phyloP scores from a whole-genome alignment of 1,140 invertebrate species.

The Diploscapter pachys region DNA sequence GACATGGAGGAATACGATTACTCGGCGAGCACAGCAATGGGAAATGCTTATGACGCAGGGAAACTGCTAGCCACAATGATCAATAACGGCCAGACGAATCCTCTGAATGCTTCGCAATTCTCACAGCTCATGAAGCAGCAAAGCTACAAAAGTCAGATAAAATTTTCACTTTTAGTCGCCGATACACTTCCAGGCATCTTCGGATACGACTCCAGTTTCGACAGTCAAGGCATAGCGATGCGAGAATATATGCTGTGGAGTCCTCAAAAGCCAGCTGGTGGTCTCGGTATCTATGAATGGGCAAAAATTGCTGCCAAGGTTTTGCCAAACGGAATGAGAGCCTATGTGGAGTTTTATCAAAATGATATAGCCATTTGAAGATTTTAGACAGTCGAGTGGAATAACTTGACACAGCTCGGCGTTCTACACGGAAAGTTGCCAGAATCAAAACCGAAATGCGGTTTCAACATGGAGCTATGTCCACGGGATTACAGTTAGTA shows the following conservation, averaged over 20 bases:
- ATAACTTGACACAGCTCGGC: conserved; percentile 15
- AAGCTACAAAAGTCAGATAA: not conserved
- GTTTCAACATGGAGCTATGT: conserved; percentile 15
- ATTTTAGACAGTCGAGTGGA: conserved; percentile 13
- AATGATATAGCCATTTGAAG: not conserved
- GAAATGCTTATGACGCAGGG: conserved; percentile 16
- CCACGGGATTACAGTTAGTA: conserved; percentile 1
- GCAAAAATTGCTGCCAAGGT: conserved; percentile 6
- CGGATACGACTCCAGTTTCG: conserved; percentile 12
- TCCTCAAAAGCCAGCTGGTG: conserved; percentile 8
- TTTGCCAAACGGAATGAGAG: conserved; percentile 14
- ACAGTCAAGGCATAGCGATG: conserved; percentile 1
- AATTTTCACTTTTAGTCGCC: too few species aligned
- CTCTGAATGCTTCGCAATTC: not conserved
- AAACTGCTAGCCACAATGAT: not conserved
- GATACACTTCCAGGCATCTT: not conserved
- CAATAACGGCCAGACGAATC: too few species aligned
- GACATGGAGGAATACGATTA: conserved; percentile 1
- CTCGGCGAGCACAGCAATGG: conserved; percentile 1
- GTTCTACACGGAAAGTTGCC: conserved; percentile 4
- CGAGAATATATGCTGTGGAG: conserved; percentile 16
- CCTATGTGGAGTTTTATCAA: not conserved
- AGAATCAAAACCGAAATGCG: conserved; percentile 2
- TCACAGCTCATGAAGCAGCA: conserved; percentile 9
- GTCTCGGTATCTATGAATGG: conserved; percentile 3